Evolutionary conservation across 2,113 vertebrate species (phyloP), one percentile per base, ranked within the genome.

Genomic region (Brachyhypopomus gauderio): DNA sequence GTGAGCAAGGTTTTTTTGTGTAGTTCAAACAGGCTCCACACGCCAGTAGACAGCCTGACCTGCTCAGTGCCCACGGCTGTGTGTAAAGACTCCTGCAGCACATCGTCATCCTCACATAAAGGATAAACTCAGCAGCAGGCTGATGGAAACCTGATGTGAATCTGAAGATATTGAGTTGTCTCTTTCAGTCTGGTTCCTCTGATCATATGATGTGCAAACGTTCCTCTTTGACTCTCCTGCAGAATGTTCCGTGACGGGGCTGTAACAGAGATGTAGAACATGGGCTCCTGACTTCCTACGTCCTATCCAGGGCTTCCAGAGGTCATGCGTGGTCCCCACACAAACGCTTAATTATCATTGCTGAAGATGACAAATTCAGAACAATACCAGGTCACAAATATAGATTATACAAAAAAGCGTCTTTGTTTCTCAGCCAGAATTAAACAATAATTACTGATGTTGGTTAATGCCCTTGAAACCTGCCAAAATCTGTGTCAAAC

Each of bases 1-100:
- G 64, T 67, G 64, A 34, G 30, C 64, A 67, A 67, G 30, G 36
- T 36, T 67, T 52, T 45, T 52, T 67, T 67, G 16, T 67, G 64
- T 64, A 67, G 30, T 67, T 67, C 30, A 67, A 36, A 36, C 34
- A 34, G 8, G 30, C 17, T 36, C 30, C 30, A 14, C 30, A 36
- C 17, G 2, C 17, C 30, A 67, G 64, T 34, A 67, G 64, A 67
- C 64, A 67, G 30, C 30, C 64, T 67, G 20, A 67, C 30, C 5
- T 5, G 30, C 5, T 5, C 17, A 5, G 20, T 19, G 34, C 17
- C 30, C 30, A 67, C 27, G 5, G 5, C 30, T 20, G n/a, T 7
- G 8, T 67, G 64, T 34, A 67, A 66, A 66, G 20, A 67, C 5
- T 67, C 30, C 1, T 36, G 8, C 27, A 67, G 30, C 27, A 66